phyloP scores from a whole-genome alignment of 2,888 invertebrate genomes.

The Colletes collaris region DNA sequence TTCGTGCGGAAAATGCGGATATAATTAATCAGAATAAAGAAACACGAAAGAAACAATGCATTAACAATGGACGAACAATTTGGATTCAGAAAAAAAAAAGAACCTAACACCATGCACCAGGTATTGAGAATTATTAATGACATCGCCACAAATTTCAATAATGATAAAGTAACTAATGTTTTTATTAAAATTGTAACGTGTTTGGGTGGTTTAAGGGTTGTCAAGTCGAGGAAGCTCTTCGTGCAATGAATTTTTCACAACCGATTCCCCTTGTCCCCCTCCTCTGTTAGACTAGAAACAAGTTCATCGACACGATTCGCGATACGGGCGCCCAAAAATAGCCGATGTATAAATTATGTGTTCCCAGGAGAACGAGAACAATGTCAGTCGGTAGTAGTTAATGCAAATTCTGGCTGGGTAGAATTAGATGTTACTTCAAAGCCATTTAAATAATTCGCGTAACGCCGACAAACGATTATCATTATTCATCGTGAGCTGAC shows the following conservation, averaged over 20 bases:
- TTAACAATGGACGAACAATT: too few species aligned
- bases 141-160: too few species aligned
- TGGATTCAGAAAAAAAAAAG: too few species aligned
- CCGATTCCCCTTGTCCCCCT: slow-evolving; percentile 25
- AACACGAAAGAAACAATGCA: too few species aligned
- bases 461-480: slow-evolving; percentile 48
- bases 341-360: slow-evolving; percentile 62
- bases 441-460: slow-evolving; percentile 54
- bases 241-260: slow-evolving; percentile 49
- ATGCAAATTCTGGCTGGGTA: slow-evolving; percentile 57
- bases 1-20: too few species aligned
- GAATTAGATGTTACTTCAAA: slow-evolving; percentile 54
- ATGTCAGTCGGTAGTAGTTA: slow-evolving; percentile 53
- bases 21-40: too few species aligned
- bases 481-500: slow-evolving; percentile 51
- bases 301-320: slow-evolving; percentile 62
- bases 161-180: too few species aligned
- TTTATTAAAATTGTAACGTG: too few species aligned
- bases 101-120: too few species aligned
- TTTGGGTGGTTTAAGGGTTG: too few species aligned
- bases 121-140: too few species aligned
- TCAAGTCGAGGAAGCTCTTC: slow-evolving; percentile 27
- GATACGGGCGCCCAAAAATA: slow-evolving; percentile 60
- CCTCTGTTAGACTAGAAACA: slow-evolving; percentile 49
- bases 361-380: slow-evolving; percentile 59